Conservation (phyloP, 2,113 vertebrate species). For the Sinocyclocheilus maitianheensis region DNA sequence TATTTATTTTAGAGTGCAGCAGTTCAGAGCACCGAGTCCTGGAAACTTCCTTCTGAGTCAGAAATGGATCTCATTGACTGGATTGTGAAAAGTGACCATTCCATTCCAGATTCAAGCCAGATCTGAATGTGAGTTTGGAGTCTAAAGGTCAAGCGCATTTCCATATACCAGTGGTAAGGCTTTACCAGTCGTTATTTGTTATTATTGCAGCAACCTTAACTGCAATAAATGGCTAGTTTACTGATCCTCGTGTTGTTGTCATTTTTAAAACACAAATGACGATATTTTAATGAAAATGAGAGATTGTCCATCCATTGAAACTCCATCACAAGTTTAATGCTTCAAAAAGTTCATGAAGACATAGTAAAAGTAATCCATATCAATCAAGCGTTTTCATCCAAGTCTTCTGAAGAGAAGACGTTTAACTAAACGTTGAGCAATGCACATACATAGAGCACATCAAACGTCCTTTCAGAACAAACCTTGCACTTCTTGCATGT, state of each 20-base stretch:
- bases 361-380: not conserved
- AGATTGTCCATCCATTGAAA: not conserved
- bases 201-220: not conserved
- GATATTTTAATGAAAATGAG: not conserved
- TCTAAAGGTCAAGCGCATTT: not conserved
- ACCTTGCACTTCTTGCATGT: too few relatives aligned
- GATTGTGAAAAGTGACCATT: not conserved
- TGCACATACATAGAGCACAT: not conserved
- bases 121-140: not conserved
- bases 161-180: not conserved
- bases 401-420: not conserved
- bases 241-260: not conserved
- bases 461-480: not conserved
- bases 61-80: not conserved
- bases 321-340: not conserved
- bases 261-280: not conserved
- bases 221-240: not conserved
- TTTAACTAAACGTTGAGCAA: not conserved
- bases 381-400: not conserved
- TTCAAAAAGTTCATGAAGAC: not conserved
- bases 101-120: not conserved
- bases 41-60: not conserved
- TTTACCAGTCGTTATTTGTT: not conserved
- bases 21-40: conserved; percentile 8
- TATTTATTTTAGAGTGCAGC: conserved; percentile 16